Evolutionary conservation across 2,113 vertebrate genomes (phyloP).

Genomic region (Excalfactoria chinensis): DNA sequence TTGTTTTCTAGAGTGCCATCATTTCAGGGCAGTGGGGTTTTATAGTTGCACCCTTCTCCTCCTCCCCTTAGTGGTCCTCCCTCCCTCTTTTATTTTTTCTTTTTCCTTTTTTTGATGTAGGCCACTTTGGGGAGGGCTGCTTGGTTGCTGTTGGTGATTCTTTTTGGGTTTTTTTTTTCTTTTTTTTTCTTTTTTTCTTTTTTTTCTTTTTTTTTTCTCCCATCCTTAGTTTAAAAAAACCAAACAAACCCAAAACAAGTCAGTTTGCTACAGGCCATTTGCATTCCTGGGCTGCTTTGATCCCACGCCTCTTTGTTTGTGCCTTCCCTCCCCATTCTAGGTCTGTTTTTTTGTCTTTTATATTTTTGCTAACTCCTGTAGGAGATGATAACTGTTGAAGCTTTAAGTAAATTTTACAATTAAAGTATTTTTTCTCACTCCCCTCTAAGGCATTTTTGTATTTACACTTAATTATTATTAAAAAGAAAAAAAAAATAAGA

Average conservation of each 20-base stretch:
- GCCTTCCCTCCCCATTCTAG: slow-evolving; percentile 59
- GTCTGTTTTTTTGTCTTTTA: slow-evolving; percentile 68
- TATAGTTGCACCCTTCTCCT: slow-evolving; percentile 66
- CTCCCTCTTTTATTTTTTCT: not conserved
- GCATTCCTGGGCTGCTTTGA: slow-evolving; percentile 72
- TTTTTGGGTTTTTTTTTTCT: not conserved
- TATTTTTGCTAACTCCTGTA: slow-evolving; percentile 70
- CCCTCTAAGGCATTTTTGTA: slow-evolving; percentile 77
- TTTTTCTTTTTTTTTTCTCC: not conserved
- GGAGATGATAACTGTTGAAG: slow-evolving; percentile 74
- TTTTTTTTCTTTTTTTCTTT: not conserved
- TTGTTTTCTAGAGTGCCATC: slow-evolving; percentile 75
- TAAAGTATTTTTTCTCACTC: slow-evolving; percentile 77
- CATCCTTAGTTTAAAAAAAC: not conserved
- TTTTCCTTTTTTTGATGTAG: not conserved
- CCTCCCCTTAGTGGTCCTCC: slow-evolving; percentile 3
- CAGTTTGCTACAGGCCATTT: slow-evolving; percentile 32
- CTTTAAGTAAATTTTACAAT: slow-evolving; percentile 77
- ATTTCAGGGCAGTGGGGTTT: slow-evolving; percentile 73
- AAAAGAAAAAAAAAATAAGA: not conserved
- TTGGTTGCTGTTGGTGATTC: slow-evolving; percentile 13
- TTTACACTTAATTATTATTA: slow-evolving; percentile 64
- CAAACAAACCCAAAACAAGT: not conserved
- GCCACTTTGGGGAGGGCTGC: not conserved
- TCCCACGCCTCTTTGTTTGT: slow-evolving; percentile 64